These are phyloP conservation scores for Drosophila colorata DNA, from an alignment of 2,888 invertebrate species.

Conservation along the genomic window DNA sequence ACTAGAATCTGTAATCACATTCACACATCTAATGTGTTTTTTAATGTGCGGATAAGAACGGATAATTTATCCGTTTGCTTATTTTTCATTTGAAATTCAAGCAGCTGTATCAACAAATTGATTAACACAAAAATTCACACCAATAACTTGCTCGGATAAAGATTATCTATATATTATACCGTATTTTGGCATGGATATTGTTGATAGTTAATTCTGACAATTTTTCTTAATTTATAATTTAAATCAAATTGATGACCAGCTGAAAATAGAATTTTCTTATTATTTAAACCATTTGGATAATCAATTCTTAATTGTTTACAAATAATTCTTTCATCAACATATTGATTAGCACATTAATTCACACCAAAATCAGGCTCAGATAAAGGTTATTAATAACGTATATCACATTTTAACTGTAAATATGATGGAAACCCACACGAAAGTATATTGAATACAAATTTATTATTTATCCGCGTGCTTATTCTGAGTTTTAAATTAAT, in stretches of 20 bases:
- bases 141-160: slow-evolving; percentile 18
- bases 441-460: background rate
- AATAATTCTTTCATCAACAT: background rate
- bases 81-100: slow-evolving; percentile 2
- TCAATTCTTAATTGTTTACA: background rate
- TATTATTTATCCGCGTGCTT: background rate
- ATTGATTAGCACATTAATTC: background rate
- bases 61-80: slow-evolving; percentile 3
- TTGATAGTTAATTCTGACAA: too few relatives aligned
- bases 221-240: too few relatives aligned
- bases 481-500: background rate
- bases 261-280: background rate
- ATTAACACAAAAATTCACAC: slow-evolving; percentile 32
- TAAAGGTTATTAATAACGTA: too few relatives aligned
- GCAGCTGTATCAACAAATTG: slow-evolving; percentile 2
- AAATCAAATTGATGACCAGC: too few relatives aligned
- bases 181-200: background rate
- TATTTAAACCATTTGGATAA: background rate
- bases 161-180: background rate
- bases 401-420: too few relatives aligned
- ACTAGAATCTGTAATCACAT: background rate
- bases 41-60: background rate
- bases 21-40: background rate
- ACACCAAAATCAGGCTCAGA: background rate
- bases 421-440: too few relatives aligned